A percentile compares a stretch with the other conserved stretches of the same genome.
Conservation (phyloP, 2,888 invertebrate species). For the Drosophila mulleri region DNA sequence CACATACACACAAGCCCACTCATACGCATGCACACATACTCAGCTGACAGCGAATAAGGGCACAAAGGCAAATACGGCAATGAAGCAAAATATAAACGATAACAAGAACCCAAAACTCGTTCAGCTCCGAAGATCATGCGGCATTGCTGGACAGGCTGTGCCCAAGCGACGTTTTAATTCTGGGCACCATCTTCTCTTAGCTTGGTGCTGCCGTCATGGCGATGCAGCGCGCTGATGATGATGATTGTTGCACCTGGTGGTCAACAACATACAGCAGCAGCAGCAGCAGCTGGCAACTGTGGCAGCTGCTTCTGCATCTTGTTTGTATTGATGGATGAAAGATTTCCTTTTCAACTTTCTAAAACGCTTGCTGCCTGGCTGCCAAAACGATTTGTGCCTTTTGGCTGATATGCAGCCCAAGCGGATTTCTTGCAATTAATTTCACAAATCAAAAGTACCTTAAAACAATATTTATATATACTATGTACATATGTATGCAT, state of each 20-base stretch:
- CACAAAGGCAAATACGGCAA: constrained; percentile 68
- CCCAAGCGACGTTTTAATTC: constrained; percentile 40
- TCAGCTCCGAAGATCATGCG: constrained; percentile 56
- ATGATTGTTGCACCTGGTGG: constrained; percentile 76
- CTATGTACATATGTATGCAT: background rate
- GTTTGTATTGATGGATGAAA: constrained; percentile 59
- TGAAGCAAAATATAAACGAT: constrained; percentile 25
- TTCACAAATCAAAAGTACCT: background rate
- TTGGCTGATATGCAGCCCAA: constrained; percentile 14
- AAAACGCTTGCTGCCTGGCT: constrained; percentile 34
- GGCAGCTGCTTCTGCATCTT: constrained; percentile 47
- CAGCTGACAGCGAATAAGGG: constrained; percentile 67
- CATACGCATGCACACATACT: background rate
- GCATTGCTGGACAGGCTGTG: constrained; percentile 49
- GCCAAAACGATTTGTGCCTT: constrained; percentile 26
- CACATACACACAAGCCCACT: background rate
- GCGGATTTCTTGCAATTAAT: constrained; percentile 14
- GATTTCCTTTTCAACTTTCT: constrained; percentile 64
- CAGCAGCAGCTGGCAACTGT: constrained; percentile 44
- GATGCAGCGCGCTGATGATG: constrained; percentile 10
- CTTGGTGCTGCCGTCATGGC: background rate
- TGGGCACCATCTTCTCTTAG: constrained; percentile 43
- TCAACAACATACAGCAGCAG: constrained; percentile 41
- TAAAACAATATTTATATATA: background rate
- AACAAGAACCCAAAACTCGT: constrained; percentile 61